Conservation (phyloP, 2,888 invertebrate genomes). For the Leucophenga maculata region DNA sequence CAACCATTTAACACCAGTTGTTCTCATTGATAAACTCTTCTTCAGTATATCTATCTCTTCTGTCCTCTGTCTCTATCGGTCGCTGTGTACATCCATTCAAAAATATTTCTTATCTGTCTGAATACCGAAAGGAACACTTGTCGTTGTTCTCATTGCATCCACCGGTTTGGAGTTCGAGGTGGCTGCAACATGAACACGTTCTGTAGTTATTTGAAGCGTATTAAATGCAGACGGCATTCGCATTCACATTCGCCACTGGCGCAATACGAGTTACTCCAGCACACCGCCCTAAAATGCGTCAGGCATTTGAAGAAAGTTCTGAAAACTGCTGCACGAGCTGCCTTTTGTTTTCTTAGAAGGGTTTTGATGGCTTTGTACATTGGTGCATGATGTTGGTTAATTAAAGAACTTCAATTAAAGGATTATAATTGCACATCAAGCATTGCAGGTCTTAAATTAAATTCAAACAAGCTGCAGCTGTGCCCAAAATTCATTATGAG, state of each 20-base stretch:
- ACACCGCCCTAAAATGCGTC: neutral
- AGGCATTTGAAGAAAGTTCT: neutral
- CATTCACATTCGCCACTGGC: neutral
- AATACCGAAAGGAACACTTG: too few species aligned
- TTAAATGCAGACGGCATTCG: slow-evolving; percentile 19
- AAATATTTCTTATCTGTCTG: too few species aligned
- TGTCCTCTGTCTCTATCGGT: neutral
- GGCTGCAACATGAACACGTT: slow-evolving; percentile 17
- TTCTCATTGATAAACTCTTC: too few species aligned
- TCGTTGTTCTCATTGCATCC: neutral
- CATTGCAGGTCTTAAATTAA: too few species aligned
- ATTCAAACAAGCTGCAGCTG: too few species aligned
- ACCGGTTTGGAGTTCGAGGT: neutral
- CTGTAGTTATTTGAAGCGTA: slow-evolving; percentile 5
- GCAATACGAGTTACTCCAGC: neutral
- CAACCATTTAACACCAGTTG: neutral
- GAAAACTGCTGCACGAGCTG: too few species aligned
- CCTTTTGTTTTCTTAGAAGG: too few species aligned
- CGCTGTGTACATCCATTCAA: neutral
- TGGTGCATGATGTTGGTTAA: too few species aligned
- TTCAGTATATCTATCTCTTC: neutral
- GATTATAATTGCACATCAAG: too few species aligned
- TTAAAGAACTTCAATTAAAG: too few species aligned
- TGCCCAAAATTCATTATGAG: too few species aligned
- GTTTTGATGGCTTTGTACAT: too few species aligned